These are phyloP conservation scores for Siniperca undulata DNA, from an alignment of 2,797 vertebrate genomes.

Conservation along the genomic window DNA sequence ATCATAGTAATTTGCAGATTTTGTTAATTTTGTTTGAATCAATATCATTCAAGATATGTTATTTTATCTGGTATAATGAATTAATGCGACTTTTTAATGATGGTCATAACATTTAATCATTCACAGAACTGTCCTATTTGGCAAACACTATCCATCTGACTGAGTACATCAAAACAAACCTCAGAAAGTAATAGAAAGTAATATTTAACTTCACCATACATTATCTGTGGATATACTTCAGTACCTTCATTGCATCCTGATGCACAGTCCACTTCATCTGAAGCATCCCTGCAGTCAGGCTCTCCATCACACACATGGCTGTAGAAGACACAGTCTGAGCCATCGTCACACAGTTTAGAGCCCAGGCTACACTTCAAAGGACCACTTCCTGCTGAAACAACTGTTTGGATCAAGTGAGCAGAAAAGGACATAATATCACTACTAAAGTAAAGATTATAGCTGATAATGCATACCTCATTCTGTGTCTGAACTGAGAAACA, in stretches of 20 bases:
- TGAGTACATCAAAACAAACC: background rate
- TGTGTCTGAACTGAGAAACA: background rate
- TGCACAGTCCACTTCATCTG: conserved; percentile 87
- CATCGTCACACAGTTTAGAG: conserved; percentile 82
- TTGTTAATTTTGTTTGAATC: background rate
- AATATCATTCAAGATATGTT: background rate
- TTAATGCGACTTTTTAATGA: background rate
- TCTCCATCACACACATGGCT: conserved; percentile 88
- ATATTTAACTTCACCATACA: background rate
- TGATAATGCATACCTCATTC: background rate
- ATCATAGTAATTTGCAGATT: background rate
- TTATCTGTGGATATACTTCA: background rate
- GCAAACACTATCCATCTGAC: background rate
- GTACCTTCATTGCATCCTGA: conserved; percentile 78
- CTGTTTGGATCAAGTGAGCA: conserved; percentile 2
- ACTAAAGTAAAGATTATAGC: background rate
- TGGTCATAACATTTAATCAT: background rate
- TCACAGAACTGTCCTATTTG: background rate
- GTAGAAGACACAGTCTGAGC: conserved; percentile 81
- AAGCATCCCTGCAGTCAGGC: conserved; percentile 87
- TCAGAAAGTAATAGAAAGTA: background rate
- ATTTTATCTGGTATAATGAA: too few species aligned
- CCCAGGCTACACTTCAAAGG: conserved; percentile 73
- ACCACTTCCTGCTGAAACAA: conserved; percentile 51
- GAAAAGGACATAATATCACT: background rate